These are phyloP conservation scores for Drosophila paulistorum DNA, from an alignment of 1,140 invertebrate species.

Conservation along the genomic window DNA sequence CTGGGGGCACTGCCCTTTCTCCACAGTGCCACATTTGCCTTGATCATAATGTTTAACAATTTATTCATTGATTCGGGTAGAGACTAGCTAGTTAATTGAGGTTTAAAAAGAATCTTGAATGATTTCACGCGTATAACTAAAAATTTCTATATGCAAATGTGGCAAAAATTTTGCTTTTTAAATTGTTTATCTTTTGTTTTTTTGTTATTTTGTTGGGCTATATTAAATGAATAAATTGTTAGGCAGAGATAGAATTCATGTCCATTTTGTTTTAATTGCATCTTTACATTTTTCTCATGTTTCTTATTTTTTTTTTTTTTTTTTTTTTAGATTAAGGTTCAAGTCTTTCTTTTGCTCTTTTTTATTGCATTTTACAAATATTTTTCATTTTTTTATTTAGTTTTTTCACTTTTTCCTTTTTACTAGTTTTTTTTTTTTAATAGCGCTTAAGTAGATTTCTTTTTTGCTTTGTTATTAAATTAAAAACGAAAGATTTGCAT, in stretches of 20 bases:
- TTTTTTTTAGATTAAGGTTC: constrained; percentile 65
- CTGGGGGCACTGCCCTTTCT: constrained; percentile 5
- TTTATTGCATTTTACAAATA: constrained; percentile 80
- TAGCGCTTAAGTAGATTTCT: constrained; percentile 62
- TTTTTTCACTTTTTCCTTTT: constrained; percentile 48
- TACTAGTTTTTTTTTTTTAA: constrained; percentile 41
- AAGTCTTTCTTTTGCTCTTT: constrained; percentile 83
- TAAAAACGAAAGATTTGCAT: constrained; percentile 62
- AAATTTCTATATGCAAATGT: constrained; percentile 7
- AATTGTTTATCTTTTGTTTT: constrained; percentile 29
- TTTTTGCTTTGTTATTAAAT: constrained; percentile 41
- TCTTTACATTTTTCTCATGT: constrained; percentile 47
- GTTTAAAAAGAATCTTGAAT: constrained; percentile 39
- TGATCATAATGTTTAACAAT: constrained; percentile 42
- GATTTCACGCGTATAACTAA: constrained; percentile 36
- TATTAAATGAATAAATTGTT: constrained; percentile 9
- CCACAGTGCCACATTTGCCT: constrained; percentile 17
- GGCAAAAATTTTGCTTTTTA: constrained; percentile 12
- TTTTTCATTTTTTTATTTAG: constrained; percentile 58
- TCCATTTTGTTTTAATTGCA: constrained; percentile 23
- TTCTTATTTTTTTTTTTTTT: constrained; percentile 35
- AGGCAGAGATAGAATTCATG: constrained; percentile 4
- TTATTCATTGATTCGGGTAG: constrained; percentile 41
- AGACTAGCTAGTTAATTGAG: constrained; percentile 70
- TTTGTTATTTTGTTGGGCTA: constrained; percentile 33